Evolutionary conservation across 2,888 invertebrate genomes (phyloP).

Genomic region (Criorhina ranunculi): DNA sequence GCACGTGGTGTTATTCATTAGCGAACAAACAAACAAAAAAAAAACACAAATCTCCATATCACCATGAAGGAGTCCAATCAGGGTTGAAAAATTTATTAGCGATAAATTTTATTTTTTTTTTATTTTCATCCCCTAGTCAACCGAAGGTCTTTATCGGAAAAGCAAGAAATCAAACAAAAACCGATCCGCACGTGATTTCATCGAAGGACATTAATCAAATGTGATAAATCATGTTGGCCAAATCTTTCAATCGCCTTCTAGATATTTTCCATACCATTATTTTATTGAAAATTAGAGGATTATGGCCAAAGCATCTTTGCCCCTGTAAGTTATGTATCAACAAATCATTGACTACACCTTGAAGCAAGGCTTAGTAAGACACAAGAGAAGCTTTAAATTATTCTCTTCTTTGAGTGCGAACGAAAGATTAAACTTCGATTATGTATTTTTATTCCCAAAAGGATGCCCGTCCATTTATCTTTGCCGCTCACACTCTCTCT

Average conservation of each 20-base stretch:
- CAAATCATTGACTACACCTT: neutral
- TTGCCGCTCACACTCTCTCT: too few species aligned
- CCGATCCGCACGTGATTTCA: conserved; percentile 17
- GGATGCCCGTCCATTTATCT: conserved; percentile 23
- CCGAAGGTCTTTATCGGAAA: neutral
- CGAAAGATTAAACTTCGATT: conserved; percentile 42
- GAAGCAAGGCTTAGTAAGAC: neutral
- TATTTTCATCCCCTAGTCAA: neutral
- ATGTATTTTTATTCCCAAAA: neutral
- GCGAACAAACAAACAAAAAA: neutral
- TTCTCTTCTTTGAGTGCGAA: conserved; percentile 23
- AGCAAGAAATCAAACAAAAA: neutral
- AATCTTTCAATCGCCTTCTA: conserved; percentile 12
- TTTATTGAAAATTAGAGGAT: conserved; percentile 33
- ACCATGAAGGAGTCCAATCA: conserved; percentile 5
- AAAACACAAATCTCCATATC: conserved; percentile 23
- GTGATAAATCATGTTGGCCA: conserved; percentile 44
- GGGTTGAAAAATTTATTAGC: conserved; percentile 33
- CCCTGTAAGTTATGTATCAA: conserved; percentile 13
- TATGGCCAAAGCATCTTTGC: neutral
- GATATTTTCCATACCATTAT: conserved; percentile 4
- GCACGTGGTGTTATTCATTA: conserved; percentile 53
- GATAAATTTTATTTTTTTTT: conserved; percentile 34
- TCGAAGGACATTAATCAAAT: conserved; percentile 57
- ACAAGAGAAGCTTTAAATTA: conserved; percentile 18